Evolutionary conservation across 2,888 invertebrate species (phyloP).

Genomic region (Cephus runcator): DNA sequence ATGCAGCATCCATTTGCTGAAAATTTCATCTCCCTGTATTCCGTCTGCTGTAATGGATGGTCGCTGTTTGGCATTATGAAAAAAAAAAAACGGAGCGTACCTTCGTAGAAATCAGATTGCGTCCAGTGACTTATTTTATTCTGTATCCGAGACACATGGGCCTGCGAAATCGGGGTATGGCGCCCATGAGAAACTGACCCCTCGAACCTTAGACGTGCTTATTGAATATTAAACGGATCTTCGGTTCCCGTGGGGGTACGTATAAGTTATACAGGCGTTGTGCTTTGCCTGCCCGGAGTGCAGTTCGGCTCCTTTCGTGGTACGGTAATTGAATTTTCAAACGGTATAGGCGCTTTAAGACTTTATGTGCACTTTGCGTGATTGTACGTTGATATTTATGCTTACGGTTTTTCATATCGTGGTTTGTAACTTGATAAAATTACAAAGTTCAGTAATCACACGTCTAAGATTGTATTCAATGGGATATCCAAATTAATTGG

Average conservation of each 20-base stretch:
- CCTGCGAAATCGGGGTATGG: not conserved
- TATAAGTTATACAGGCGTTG: not conserved
- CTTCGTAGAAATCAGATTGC: not conserved
- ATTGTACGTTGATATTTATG: not conserved
- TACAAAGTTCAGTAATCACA: not conserved
- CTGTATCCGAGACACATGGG: not conserved
- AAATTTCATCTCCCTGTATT: not conserved
- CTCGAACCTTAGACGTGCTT: conserved; percentile 30
- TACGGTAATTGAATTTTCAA: not conserved
- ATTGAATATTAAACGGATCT: conserved; percentile 43
- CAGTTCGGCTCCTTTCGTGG: not conserved
- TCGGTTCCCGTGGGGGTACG: conserved; percentile 18
- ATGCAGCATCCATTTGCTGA: not conserved
- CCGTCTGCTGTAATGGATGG: not conserved
- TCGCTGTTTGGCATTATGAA: not conserved
- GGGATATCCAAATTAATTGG: not conserved
- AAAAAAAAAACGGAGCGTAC: not conserved
- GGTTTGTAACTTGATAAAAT: not conserved
- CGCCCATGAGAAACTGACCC: conserved; percentile 10
- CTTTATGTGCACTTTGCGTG: not conserved
- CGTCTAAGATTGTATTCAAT: not conserved
- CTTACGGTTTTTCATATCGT: not conserved
- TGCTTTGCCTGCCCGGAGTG: not conserved
- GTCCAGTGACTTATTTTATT: not conserved
- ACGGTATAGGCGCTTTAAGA: not conserved